A percentile compares a stretch with the other conserved stretches of the same genome.
Conservation (phyloP, 2,113 vertebrate genomes). For the Tragelaphus strepsiceros region DNA sequence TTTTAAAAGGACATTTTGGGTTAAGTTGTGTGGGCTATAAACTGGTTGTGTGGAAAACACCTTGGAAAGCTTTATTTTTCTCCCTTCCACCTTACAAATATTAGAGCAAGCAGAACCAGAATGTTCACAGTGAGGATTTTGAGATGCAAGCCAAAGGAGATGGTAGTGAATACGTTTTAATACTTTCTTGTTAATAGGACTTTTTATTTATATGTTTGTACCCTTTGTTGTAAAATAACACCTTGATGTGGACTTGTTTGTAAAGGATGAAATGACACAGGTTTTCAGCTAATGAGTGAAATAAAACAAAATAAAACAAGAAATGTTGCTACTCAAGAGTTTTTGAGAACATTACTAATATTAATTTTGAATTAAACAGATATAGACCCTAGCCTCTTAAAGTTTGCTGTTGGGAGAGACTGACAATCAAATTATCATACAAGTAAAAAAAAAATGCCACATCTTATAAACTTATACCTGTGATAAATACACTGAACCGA, state of each 20-base stretch:
- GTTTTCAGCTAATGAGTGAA: neutral
- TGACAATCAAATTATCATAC: neutral
- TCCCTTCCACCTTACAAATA: conserved; percentile 25
- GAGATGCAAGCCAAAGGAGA: neutral
- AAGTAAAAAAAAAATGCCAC: neutral
- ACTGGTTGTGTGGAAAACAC: conserved; percentile 27
- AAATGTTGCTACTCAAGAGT: neutral
- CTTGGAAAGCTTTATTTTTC: conserved; percentile 12
- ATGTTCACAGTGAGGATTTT: neutral
- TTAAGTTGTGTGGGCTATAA: conserved; percentile 34
- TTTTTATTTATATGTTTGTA: neutral
- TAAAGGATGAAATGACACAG: neutral
- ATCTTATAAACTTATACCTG: neutral
- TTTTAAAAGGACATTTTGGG: conserved; percentile 26
- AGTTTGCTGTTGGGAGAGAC: neutral
- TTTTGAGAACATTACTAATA: neutral
- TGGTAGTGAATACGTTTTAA: neutral
- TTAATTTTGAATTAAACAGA: neutral
- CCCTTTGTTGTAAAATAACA: conserved; percentile 12
- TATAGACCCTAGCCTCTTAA: neutral
- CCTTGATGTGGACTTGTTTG: neutral
- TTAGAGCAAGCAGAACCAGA: neutral
- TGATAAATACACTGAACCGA: conserved; percentile 2
- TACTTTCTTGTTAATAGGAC: neutral
- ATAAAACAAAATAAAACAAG: neutral